Conservation (phyloP, 2,888 invertebrate species). For the Hedya salicella region DNA sequence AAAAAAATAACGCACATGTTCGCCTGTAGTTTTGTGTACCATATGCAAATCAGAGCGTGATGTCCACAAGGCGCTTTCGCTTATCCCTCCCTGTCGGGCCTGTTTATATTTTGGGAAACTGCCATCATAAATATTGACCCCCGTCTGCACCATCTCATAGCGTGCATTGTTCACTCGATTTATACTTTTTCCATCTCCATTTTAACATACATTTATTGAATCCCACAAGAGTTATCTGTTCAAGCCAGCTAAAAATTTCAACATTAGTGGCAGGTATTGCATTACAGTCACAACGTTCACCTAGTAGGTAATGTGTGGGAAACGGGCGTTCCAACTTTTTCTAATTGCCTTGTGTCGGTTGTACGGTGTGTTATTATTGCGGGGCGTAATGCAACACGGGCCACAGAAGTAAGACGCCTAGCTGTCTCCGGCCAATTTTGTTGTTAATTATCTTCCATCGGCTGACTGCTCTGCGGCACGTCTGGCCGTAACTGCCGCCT, state of each 20-base stretch:
- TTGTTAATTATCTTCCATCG: constrained; percentile 77
- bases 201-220: constrained; percentile 37
- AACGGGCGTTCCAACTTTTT: constrained; percentile 71
- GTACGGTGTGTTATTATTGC: constrained; percentile 74
- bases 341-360: constrained; percentile 72
- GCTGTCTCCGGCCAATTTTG: constrained; percentile 80
- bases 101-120: constrained; percentile 36
- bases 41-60: constrained; percentile 81
- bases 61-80: constrained; percentile 58
- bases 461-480: constrained; percentile 68
- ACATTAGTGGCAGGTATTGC: constrained; percentile 54
- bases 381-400: constrained; percentile 70
- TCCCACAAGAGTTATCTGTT: constrained; percentile 3
- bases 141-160: constrained; percentile 10
- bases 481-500: constrained; percentile 67
- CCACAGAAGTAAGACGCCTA: constrained; percentile 79
- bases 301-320: constrained; percentile 72
- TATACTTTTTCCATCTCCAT: constrained; percentile 51
- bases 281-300: constrained; percentile 65
- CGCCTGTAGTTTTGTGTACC: constrained; percentile 77
- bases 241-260: constrained; percentile 37
- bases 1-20: constrained; percentile 50
- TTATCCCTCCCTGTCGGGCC: constrained; percentile 18
- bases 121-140: constrained; percentile 31
- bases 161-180: constrained; percentile 2